These are phyloP conservation scores for Octodonta nipae DNA, from an alignment of 2,888 invertebrate genomes.

Conservation along the genomic window DNA sequence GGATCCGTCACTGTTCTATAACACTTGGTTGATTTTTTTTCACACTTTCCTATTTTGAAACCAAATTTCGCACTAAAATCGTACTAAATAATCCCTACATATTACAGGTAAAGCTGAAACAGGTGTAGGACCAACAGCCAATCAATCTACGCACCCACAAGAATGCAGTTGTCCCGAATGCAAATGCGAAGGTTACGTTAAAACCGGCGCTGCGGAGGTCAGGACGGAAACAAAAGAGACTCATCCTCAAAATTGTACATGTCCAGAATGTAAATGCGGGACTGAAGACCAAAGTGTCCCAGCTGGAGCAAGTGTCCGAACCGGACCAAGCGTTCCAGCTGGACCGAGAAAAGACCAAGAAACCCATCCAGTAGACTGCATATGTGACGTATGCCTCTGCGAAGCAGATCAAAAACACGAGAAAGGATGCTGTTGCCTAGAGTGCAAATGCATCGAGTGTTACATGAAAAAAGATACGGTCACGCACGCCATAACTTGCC, in stretches of 20 bases:
- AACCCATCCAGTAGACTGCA: slow-evolving; percentile 11
- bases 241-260: slow-evolving; percentile 13
- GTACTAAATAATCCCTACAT: too few species aligned
- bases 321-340: neutral
- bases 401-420: neutral
- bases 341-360: slow-evolving; percentile 5
- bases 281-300: slow-evolving; percentile 2
- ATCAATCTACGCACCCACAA: slow-evolving; percentile 9
- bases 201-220: slow-evolving; percentile 4
- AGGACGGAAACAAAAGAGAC: slow-evolving; percentile 6
- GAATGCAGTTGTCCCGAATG: slow-evolving; percentile 14
- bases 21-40: too few species aligned
- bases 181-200: slow-evolving; percentile 3
- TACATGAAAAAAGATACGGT: neutral
- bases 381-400: slow-evolving; percentile 12
- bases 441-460: slow-evolving; percentile 7
- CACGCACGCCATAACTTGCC: slow-evolving; percentile 3
- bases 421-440: slow-evolving; percentile 8
- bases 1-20: too few species aligned
- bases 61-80: too few species aligned
- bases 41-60: too few species aligned
- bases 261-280: slow-evolving; percentile 10
- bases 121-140: slow-evolving; percentile 4
- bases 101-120: too few species aligned
- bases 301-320: neutral